A percentile compares a stretch with the other conserved stretches of the same genome.
These are phyloP conservation scores for Corapipo altera DNA, from an alignment of 2,113 vertebrate genomes.

Conservation along the genomic window DNA sequence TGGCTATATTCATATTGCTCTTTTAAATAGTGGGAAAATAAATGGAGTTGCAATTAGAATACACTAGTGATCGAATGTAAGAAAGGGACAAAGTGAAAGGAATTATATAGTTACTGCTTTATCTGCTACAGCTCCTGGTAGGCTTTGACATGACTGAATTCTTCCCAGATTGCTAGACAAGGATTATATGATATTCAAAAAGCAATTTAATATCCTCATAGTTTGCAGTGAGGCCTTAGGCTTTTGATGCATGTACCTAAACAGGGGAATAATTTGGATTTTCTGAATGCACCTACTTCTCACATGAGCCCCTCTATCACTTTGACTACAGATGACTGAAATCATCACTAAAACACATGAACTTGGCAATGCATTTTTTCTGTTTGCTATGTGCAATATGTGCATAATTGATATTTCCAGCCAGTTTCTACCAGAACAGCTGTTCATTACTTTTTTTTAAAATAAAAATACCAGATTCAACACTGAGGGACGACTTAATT, in stretches of 20 bases:
- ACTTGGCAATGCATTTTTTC: background rate
- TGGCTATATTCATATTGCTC: background rate
- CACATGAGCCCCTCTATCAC: background rate
- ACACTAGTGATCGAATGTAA: background rate
- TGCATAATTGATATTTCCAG: conserved; percentile 8
- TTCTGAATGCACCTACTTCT: conserved; percentile 4
- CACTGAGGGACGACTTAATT: background rate
- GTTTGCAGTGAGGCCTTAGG: background rate
- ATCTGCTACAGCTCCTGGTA: conserved; percentile 9
- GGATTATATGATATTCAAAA: background rate
- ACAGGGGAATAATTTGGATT: background rate
- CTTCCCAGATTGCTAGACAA: conserved; percentile 8
- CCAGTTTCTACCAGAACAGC: conserved; percentile 5
- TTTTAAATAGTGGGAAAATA: conserved; percentile 33
- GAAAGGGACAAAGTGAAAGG: background rate
- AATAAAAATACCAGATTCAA: background rate
- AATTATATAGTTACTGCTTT: conserved; percentile 11
- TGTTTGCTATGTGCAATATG: conserved; percentile 18
- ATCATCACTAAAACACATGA: conserved; percentile 8
- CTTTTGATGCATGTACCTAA: background rate
- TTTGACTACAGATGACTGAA: conserved; percentile 29
- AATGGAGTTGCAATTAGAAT: conserved; percentile 13
- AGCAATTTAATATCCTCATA: background rate
- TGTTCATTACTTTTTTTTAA: background rate
- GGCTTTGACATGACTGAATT: background rate